Conservation (phyloP, 2,797 vertebrate genomes). For the Pseudomugil gertrudae region DNA sequence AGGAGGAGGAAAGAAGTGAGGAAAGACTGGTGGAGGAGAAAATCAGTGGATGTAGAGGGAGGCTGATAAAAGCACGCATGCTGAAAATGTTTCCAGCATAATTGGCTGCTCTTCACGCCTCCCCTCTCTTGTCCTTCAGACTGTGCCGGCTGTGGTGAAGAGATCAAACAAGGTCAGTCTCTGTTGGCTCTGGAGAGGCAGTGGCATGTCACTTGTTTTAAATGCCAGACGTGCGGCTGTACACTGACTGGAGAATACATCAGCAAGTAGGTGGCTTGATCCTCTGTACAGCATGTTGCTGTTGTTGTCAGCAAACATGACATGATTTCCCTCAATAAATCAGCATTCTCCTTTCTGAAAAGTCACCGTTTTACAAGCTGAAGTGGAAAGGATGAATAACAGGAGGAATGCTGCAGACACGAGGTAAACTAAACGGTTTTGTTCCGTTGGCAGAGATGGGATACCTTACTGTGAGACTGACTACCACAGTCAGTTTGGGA, state of each 20-base stretch:
- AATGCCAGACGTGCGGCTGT: conserved; percentile 90
- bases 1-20: conserved; percentile 15
- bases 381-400: conserved; percentile 4
- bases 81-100: conserved; percentile 21
- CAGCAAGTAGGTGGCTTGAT: conserved; percentile 89
- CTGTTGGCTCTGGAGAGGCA: conserved; percentile 95
- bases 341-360: neutral
- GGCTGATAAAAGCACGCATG: conserved; percentile 33
- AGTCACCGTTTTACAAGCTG: neutral
- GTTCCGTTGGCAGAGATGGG: conserved; percentile 86
- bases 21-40: conserved; percentile 25
- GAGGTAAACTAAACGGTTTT: neutral
- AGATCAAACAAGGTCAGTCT: conserved; percentile 95
- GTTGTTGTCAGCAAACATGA: conserved; percentile 5
- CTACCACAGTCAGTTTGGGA: conserved; percentile 95
- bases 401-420: neutral
- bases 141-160: conserved; percentile 92
- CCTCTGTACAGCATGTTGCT: neutral
- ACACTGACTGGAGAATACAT: conserved; percentile 95
- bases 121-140: conserved; percentile 73
- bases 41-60: conserved; percentile 21
- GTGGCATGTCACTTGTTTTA: conserved; percentile 98
- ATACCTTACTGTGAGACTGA: conserved; percentile 92
- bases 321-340: neutral
- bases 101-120: neutral